These are phyloP conservation scores for Microtus richardsoni DNA, from an alignment of 2,113 vertebrate species.

Conservation along the genomic window DNA sequence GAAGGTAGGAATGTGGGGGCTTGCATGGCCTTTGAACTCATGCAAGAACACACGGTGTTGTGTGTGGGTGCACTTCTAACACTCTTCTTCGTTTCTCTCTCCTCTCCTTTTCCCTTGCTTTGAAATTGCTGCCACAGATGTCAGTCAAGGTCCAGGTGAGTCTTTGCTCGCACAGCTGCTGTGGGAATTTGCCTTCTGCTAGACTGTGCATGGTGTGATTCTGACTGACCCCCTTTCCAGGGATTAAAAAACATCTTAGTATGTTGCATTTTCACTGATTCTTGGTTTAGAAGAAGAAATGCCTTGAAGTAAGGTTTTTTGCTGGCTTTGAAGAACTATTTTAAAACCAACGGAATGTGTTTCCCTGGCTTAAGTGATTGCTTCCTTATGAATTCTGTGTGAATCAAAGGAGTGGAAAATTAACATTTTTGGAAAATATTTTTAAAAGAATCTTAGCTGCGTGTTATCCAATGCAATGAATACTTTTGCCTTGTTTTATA, in stretches of 20 bases:
- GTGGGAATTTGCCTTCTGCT: conserved; percentile 60
- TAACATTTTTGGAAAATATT: conserved; percentile 51
- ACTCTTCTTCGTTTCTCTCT: conserved; percentile 84
- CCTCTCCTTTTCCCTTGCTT: conserved; percentile 84
- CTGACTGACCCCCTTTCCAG: conserved; percentile 49
- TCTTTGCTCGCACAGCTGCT: conserved; percentile 80
- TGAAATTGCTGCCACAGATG: conserved; percentile 91
- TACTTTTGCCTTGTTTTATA: neutral
- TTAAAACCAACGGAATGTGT: conserved; percentile 58
- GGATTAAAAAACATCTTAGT: conserved; percentile 23
- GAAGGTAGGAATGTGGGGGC: conserved; percentile 82
- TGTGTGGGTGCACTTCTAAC: conserved; percentile 86
- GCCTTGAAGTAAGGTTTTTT: conserved; percentile 10
- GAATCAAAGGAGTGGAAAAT: conserved; percentile 54
- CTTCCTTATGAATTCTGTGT: conserved; percentile 57
- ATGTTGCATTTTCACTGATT: conserved; percentile 59
- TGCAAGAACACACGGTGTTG: conserved; percentile 85
- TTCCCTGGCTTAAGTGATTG: conserved; percentile 17
- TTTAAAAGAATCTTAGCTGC: conserved; percentile 22
- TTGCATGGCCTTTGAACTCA: conserved; percentile 92
- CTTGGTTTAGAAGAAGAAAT: conserved; percentile 55
- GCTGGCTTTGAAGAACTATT: conserved; percentile 66
- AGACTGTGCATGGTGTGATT: conserved; percentile 73
- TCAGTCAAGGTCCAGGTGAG: conserved; percentile 96
- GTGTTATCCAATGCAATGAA: conserved; percentile 39